Base-by-base conservation (phyloP, 2,888 invertebrate species). In the Rhabditophanes sp. region DNA sequence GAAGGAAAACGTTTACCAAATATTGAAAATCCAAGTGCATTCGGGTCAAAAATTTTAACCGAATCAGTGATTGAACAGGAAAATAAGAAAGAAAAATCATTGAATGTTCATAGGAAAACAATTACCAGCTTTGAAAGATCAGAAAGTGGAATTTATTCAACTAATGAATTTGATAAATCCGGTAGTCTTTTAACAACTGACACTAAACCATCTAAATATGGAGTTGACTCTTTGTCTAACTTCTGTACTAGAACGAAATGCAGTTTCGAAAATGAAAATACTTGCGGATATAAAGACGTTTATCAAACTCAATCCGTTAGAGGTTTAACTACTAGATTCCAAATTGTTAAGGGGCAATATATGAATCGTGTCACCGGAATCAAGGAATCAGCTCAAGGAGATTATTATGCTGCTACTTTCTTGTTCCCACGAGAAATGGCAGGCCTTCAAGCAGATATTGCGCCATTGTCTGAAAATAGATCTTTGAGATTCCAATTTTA, bases 321-420 rank as follows among this genome's bases (percentile, higher is more conserved):
- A 12, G 59, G 61, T 12, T 42, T 61, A 19, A 58, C 56, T n/a
- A 54, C 62, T 3, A 42, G 46, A 11, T 61, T 62, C 50, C 56
- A 56, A 33, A 54, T 60, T 8, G 58, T 55, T 15, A 45, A 49
- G 15, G 61, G 61, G 16, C 61, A 62, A 39, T 61, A 58, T 47
- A 61, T 58, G 62, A 61, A 61, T 48, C 44, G 59, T 33, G 53
- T 62, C 21, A 61, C 61, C 23, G 61, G 60, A 35, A 50, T 60
- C 31, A 53, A 50, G 31, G 53, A 54, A 26, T 52, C 55, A 32
- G 51, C 46, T n/a, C 48, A 56, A 34, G 61, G 61, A 14, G 50
- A 54, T 22, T 60, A 43, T 39, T 61, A 62, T 33, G 62, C 59
- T 5, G 61, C 61, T 16, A 56, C 56, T 4, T 61, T 58, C 50